Conservation (phyloP, 1,140 invertebrate species). For the Sipha flava region DNA sequence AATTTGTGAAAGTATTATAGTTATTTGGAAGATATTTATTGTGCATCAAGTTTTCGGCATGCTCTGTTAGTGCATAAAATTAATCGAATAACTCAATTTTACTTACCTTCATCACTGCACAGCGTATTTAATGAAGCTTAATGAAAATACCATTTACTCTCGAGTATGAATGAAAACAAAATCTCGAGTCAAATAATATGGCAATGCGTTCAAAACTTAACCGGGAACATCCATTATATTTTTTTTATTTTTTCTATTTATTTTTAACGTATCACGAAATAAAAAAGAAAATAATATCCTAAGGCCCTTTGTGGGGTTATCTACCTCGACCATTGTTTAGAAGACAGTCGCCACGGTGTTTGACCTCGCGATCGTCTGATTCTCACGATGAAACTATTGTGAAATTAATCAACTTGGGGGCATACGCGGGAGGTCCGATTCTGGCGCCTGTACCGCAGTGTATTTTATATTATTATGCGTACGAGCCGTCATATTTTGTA, state of each 20-base stretch:
- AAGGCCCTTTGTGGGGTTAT: conserved; percentile 2
- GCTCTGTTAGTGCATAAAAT: too few relatives aligned
- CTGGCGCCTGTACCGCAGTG: neutral
- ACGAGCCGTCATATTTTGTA: neutral
- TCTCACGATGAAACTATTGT: conserved; percentile 21
- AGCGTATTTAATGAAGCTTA: too few relatives aligned
- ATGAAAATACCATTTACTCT: too few relatives aligned
- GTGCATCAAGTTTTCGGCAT: too few relatives aligned
- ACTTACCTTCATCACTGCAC: too few relatives aligned
- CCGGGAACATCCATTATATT: too few relatives aligned
- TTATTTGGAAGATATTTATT: too few relatives aligned
- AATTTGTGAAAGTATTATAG: too few relatives aligned
- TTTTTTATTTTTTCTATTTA: neutral
- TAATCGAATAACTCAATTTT: too few relatives aligned
- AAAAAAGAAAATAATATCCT: neutral
- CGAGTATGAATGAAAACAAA: neutral
- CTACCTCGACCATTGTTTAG: conserved; percentile 14
- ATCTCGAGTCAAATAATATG: neutral
- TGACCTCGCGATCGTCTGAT: neutral
- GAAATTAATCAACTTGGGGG: neutral
- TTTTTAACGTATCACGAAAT: neutral
- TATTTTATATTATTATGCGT: too few relatives aligned
- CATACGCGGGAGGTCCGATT: neutral
- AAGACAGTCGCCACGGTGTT: neutral
- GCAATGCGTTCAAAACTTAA: neutral